Evolutionary conservation across 2,113 vertebrate species (phyloP), one percentile per base, ranked within the genome.

Genomic region (Microcebus tavaratra): DNA sequence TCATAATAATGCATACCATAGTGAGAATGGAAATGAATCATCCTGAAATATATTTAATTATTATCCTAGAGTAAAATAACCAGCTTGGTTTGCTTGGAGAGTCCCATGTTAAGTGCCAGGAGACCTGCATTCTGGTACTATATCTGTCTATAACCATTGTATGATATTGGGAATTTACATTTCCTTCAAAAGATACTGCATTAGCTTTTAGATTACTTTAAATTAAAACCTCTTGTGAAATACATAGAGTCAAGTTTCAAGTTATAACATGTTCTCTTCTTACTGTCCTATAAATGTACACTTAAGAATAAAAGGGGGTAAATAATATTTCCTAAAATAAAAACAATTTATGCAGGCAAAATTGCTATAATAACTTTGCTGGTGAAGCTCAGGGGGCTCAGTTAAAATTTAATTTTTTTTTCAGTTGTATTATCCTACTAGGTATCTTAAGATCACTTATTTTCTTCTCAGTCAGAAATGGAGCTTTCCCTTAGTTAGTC

Each of bases 191-290:
- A 80, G 80, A 90, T 42, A 59, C 3, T 82, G 9, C 18, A 57
- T 92, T 94, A 31, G 12, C 50, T 95, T 95, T 91, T 73, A 91
- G 13, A 75, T 89, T 93, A 80, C 50, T 89, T 92, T 57, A n/a
- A 96, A n/a, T 34, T 90, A 20, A 94, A 91, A 36, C 59, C 65
- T 82, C 95, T 94, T 89, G 57, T 72, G 81, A 72, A 42, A 31
- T 84, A 48, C 63, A 34, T 36, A 39, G 55, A 81, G 6, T 82
- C 25, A 89, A n/a, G 61, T 93, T n/a, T 65, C 25, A 96, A 96
- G 42, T 15, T 75, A 31, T 48, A 68, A 84, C 34, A 55, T 53
- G 9, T 87, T 70, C 42, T 90, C 8, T 80, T 18, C 20, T 85
- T 73, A 67, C 50, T 45, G 27, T 0, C 42, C 39, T n/a, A 27